phyloP scores from a whole-genome alignment of 2,888 invertebrate genomes.

The Ophioninae sp. region DNA sequence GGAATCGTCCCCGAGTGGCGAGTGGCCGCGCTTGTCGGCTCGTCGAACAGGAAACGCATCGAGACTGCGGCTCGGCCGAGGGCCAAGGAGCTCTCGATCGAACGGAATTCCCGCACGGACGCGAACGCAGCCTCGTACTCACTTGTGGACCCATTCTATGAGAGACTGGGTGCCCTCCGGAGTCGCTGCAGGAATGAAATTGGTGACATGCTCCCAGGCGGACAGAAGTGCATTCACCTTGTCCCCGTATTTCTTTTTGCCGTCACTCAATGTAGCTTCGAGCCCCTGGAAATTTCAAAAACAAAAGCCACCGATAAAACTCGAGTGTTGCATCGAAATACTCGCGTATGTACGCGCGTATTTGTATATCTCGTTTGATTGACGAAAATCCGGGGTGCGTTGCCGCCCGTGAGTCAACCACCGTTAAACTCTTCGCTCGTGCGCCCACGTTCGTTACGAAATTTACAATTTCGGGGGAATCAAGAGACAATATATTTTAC shows the following conservation, averaged over 20 bases:
- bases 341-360: no score
- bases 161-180: constrained; percentile 79
- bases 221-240: constrained; percentile 81
- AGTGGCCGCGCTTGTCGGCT: no score
- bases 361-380: no score
- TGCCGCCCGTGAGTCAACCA: no score
- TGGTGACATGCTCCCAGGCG: constrained; percentile 81
- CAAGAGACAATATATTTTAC: no score
- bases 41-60: not conserved
- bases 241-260: constrained; percentile 81
- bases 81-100: constrained; percentile 30
- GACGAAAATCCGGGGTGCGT: no score
- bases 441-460: no score
- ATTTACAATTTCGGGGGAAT: no score
- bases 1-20: no score
- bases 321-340: not conserved
- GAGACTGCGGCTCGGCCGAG: not conserved
- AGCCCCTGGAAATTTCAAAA: constrained; percentile 77
- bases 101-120: constrained; percentile 6
- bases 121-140: constrained; percentile 63
- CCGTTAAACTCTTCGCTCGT: no score
- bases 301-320: not conserved
- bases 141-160: constrained; percentile 81
- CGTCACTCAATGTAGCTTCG: constrained; percentile 81
- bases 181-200: constrained; percentile 78